A percentile compares a stretch with the other conserved stretches of the same genome.
phyloP scores from a whole-genome alignment of 2,113 vertebrate species.

The Pycnonotus jocosus region DNA sequence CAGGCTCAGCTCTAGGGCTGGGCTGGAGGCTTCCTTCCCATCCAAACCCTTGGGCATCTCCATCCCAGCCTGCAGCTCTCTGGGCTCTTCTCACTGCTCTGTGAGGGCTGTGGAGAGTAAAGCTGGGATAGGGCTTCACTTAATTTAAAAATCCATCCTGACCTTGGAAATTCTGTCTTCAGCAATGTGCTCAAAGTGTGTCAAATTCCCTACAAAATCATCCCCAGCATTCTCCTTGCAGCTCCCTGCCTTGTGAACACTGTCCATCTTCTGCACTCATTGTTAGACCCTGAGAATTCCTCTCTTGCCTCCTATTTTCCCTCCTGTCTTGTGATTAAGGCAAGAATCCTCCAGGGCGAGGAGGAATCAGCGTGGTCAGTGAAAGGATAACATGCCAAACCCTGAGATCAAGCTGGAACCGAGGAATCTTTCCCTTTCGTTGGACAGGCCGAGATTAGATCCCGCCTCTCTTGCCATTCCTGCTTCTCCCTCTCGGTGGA shows the following conservation, averaged over 20 bases:
- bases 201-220: background rate
- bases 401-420: background rate
- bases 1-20: background rate
- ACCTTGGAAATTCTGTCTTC: background rate
- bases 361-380: background rate
- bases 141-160: accelerated
- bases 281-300: background rate
- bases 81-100: background rate
- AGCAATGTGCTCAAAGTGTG: background rate
- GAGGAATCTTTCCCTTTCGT: background rate
- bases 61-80: background rate
- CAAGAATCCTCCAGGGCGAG: background rate
- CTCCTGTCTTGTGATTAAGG: background rate
- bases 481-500: background rate
- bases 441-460: conserved; percentile 1
- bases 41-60: accelerated
- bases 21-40: background rate
- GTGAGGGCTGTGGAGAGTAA: accelerated
- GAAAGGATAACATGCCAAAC: background rate
- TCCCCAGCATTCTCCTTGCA: background rate
- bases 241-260: background rate
- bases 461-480: conserved; percentile 28
- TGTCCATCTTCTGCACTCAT: background rate
- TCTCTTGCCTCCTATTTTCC: background rate
- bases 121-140: background rate